Percentiles rank a stretch among this genome's conserved stretches.
Conservation (phyloP, 2,113 vertebrate species). For the Mormyrus lacerda region DNA sequence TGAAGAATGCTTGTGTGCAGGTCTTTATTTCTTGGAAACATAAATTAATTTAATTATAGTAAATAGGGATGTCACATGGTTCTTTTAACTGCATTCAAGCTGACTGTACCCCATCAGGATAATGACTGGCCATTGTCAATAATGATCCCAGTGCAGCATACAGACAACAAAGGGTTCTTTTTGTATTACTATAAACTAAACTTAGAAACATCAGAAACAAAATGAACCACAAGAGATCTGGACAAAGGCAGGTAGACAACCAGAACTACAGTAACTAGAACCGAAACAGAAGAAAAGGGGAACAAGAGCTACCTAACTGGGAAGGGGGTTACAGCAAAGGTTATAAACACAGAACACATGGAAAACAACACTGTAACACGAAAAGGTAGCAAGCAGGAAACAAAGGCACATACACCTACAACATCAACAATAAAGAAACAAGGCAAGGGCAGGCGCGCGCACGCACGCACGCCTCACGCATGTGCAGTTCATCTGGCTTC, state of each 20-base stretch:
- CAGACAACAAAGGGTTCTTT: background rate
- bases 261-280: background rate
- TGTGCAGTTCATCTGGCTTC: no score
- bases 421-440: background rate
- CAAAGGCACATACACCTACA: background rate
- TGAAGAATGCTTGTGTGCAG: background rate
- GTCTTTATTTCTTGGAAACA: background rate
- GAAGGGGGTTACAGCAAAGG: background rate
- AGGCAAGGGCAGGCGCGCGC: background rate
- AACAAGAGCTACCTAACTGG: background rate
- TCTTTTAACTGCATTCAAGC: background rate
- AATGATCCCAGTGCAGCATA: background rate
- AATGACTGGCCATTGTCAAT: background rate
- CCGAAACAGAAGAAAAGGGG: background rate
- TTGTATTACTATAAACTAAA: background rate
- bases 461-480: no score
- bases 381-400: background rate
- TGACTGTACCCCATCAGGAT: background rate
- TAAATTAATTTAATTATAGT: background rate
- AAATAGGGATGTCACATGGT: background rate
- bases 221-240: background rate
- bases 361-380: background rate
- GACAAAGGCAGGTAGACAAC: background rate
- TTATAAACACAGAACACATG: background rate
- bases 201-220: background rate